phyloP scores from a whole-genome alignment of 1,140 invertebrate species.

The Drosophila ananassae region DNA sequence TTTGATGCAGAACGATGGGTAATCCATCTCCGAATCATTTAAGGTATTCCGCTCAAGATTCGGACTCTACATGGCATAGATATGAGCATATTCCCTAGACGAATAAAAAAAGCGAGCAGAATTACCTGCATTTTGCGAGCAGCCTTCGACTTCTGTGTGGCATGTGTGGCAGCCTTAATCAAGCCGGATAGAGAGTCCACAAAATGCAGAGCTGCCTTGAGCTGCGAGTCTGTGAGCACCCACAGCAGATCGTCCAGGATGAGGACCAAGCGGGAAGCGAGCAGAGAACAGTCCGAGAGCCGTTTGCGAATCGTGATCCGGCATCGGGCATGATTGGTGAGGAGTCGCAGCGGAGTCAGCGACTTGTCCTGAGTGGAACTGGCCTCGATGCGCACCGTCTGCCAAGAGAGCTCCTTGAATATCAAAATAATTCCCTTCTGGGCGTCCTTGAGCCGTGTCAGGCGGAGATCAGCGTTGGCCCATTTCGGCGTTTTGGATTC shows the following conservation, averaged over 20 bases:
- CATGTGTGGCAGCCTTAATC: constrained; percentile 92
- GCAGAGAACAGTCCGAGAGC: constrained; percentile 92
- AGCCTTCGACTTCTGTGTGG: constrained; percentile 94
- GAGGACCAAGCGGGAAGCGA: constrained; percentile 95
- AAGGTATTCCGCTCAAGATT: background rate
- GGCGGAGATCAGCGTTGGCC: constrained; percentile 91
- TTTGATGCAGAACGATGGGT: too few species aligned
- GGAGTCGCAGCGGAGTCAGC: constrained; percentile 94
- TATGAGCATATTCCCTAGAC: too few species aligned
- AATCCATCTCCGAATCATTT: background rate
- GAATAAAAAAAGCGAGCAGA: background rate
- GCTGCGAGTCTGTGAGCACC: constrained; percentile 98
- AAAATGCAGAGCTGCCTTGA: constrained; percentile 97
- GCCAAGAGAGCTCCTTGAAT: constrained; percentile 99
- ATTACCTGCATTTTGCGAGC: constrained; percentile 93
- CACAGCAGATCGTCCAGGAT: constrained; percentile 98
- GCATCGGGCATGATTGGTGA: constrained; percentile 97
- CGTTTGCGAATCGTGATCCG: constrained; percentile 98
- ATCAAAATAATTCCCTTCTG: constrained; percentile 95
- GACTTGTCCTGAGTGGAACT: constrained; percentile 91
- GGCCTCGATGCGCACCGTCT: constrained; percentile 97
- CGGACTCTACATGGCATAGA: too few species aligned
- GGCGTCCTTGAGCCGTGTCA: constrained; percentile 95
- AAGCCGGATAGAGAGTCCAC: constrained; percentile 94
- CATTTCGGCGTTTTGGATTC: constrained; percentile 97